Conservation (phyloP, 2,797 vertebrate genomes). For the Lemur catta region DNA sequence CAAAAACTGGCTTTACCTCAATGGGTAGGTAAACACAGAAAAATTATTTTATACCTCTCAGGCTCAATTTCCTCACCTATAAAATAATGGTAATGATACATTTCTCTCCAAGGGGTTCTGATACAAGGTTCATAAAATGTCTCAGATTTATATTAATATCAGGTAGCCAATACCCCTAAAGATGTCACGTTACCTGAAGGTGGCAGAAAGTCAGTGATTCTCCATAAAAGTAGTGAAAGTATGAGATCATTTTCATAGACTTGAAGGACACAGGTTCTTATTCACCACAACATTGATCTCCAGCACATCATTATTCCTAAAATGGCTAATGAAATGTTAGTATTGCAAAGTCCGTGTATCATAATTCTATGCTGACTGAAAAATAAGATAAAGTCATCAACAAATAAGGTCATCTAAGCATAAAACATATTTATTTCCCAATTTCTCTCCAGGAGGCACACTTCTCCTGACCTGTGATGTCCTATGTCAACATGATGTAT, state of each 20-base stretch:
- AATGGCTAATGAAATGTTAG: slow-evolving; percentile 11
- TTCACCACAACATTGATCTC: not conserved
- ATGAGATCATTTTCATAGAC: not conserved
- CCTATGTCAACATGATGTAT: slow-evolving; percentile 43
- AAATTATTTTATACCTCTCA: not conserved
- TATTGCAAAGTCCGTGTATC: not conserved
- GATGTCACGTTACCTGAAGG: not conserved
- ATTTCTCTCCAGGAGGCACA: not conserved
- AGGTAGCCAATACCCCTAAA: not conserved
- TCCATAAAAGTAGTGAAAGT: not conserved
- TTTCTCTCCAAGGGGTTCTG: not conserved
- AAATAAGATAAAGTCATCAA: slow-evolving; percentile 57
- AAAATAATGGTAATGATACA: not conserved
- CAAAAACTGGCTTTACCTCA: not conserved
- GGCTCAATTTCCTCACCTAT: not conserved
- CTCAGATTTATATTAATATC: not conserved
- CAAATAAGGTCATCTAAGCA: slow-evolving; percentile 22
- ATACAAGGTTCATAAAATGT: not conserved
- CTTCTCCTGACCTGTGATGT: not conserved
- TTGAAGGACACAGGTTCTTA: not conserved
- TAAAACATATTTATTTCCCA: not conserved
- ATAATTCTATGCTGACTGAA: not conserved
- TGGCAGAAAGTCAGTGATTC: not conserved
- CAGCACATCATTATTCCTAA: not conserved
- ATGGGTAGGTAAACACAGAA: not conserved